Percentiles rank a stretch among this genome's conserved stretches.
Conservation (phyloP, 2,113 vertebrate genomes). For the Anseranas semipalmata region DNA sequence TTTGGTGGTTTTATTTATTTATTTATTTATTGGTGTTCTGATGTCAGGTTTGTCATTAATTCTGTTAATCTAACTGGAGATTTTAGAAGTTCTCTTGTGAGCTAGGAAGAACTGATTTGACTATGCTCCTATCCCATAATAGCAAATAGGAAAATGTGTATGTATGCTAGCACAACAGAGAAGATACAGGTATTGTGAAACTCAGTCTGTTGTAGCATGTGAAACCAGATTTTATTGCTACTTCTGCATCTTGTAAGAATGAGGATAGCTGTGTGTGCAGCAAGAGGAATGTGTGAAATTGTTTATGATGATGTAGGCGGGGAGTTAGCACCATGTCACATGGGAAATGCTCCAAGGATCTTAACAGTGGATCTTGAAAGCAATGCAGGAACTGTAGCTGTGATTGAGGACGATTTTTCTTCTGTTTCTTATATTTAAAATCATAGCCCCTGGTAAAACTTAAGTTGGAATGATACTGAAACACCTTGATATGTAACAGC, state of each 20-base stretch:
- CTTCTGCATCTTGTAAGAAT: neutral
- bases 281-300: neutral
- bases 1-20: no score
- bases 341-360: neutral
- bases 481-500: neutral
- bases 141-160: neutral
- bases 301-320: neutral
- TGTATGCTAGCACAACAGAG: neutral
- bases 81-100: neutral
- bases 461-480: neutral
- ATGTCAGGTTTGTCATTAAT: neutral
- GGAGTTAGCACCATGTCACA: neutral
- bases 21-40: neutral
- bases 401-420: neutral
- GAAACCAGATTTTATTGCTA: neutral
- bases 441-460: neutral
- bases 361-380: neutral
- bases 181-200: neutral
- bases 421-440: neutral
- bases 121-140: fast-evolving
- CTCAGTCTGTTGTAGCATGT: neutral
- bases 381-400: neutral
- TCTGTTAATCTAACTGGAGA: neutral
- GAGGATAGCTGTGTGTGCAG: neutral
- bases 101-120: neutral